A percentile compares a stretch with the other conserved stretches of the same genome.
Conservation (phyloP, 2,113 vertebrate genomes). For the Pangasianodon hypophthalmus region DNA sequence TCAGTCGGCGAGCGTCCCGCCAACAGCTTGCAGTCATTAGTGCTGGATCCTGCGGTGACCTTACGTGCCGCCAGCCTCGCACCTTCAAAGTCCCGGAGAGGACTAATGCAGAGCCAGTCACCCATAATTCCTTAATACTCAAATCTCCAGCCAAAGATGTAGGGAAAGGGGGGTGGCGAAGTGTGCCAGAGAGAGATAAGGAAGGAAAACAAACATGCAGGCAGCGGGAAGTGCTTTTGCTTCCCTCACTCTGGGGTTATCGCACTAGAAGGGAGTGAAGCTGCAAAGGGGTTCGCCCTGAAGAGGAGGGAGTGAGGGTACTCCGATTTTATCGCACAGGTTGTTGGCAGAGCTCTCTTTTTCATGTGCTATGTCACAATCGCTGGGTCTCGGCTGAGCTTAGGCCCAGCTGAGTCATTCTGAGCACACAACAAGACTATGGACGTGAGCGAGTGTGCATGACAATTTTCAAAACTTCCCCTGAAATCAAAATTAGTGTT, state of each 20-base stretch:
- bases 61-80: constrained; percentile 73
- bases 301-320: not conserved
- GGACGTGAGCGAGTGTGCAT: not conserved
- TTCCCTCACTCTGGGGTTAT: constrained; percentile 44
- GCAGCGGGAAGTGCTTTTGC: constrained; percentile 44
- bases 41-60: constrained; percentile 73
- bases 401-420: constrained; percentile 53
- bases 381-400: not conserved
- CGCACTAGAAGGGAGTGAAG: constrained; percentile 17
- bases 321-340: constrained; percentile 35
- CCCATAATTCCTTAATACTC: constrained; percentile 74
- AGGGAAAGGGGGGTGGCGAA: constrained; percentile 48
- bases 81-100: constrained; percentile 74
- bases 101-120: constrained; percentile 75
- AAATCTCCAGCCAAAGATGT: constrained; percentile 67
- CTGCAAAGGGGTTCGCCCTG: constrained; percentile 29
- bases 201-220: constrained; percentile 47
- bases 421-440: constrained; percentile 30
- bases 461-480: not conserved
- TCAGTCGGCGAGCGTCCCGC: constrained; percentile 50
- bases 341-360: constrained; percentile 44
- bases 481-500: not conserved
- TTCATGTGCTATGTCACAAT: constrained; percentile 56
- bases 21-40: constrained; percentile 79
- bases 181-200: constrained; percentile 49